These are phyloP conservation scores for Sinocyclocheilus rhinocerous DNA, from an alignment of 2,113 vertebrate genomes.

Conservation along the genomic window DNA sequence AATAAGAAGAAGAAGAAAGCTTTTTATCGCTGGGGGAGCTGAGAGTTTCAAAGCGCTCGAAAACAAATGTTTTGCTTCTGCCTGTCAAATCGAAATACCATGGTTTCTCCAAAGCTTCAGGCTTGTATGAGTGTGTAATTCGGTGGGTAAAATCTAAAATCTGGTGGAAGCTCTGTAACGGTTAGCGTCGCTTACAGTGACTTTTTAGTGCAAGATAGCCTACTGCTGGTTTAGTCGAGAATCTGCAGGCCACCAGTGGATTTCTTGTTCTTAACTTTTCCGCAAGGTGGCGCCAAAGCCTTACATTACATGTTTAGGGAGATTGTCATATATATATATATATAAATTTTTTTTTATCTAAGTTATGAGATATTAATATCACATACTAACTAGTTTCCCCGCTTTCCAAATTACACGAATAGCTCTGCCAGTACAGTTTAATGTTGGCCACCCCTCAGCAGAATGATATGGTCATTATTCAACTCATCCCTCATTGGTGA, in stretches of 20 bases:
- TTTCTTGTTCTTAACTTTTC: background rate
- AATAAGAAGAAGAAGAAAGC: background rate
- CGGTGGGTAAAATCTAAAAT: background rate
- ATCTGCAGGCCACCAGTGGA: background rate
- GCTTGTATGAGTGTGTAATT: background rate
- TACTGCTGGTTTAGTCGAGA: background rate
- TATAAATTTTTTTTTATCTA: background rate
- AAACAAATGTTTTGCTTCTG: background rate
- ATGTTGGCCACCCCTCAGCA: background rate
- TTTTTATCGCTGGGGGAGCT: background rate
- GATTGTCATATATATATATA: background rate
- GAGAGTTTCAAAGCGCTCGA: background rate
- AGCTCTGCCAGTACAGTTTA: background rate
- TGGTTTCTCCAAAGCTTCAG: background rate
- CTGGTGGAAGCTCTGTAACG: background rate
- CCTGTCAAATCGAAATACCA: background rate
- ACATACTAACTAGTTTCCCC: background rate
- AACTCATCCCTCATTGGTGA: background rate
- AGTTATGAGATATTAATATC: background rate
- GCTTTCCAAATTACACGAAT: background rate
- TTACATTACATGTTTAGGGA: background rate
- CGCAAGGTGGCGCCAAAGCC: background rate
- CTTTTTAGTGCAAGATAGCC: background rate
- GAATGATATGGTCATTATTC: background rate
- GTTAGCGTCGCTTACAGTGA: background rate